Conservation (phyloP, 2,888 invertebrate genomes). For the Tenodera sinensis region DNA sequence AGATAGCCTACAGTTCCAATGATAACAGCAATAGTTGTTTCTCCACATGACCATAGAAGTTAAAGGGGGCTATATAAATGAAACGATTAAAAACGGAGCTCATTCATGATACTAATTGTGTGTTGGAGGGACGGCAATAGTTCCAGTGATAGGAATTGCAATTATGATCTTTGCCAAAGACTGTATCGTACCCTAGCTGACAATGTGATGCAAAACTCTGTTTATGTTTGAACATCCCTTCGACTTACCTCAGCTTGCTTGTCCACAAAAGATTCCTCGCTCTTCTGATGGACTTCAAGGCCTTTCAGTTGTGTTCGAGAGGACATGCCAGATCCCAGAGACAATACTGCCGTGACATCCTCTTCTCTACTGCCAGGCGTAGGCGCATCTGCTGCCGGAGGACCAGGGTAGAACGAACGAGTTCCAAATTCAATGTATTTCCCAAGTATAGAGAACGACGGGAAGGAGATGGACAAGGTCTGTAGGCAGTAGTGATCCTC, state of each 20-base stretch:
- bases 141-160: too few species aligned
- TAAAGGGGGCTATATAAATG: too few species aligned
- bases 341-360: not conserved
- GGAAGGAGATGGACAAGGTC: constrained; percentile 54
- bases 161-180: too few species aligned
- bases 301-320: not conserved
- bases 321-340: not conserved
- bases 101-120: too few species aligned
- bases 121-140: too few species aligned
- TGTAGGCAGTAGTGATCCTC: constrained; percentile 56
- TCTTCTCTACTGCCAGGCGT: not conserved
- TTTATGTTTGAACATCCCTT: too few species aligned
- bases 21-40: too few species aligned
- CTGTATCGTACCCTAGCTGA: too few species aligned
- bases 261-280: not conserved
- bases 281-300: not conserved
- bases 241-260: not conserved
- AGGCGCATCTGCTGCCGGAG: constrained; percentile 34
- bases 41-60: too few species aligned
- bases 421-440: constrained; percentile 57
- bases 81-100: too few species aligned
- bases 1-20: too few species aligned
- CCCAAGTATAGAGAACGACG: constrained; percentile 54
- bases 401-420: constrained; percentile 54
- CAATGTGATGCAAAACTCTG: too few species aligned